These are phyloP conservation scores for Falco novaeseelandiae DNA, from an alignment of 2,797 vertebrate genomes.

Conservation along the genomic window DNA sequence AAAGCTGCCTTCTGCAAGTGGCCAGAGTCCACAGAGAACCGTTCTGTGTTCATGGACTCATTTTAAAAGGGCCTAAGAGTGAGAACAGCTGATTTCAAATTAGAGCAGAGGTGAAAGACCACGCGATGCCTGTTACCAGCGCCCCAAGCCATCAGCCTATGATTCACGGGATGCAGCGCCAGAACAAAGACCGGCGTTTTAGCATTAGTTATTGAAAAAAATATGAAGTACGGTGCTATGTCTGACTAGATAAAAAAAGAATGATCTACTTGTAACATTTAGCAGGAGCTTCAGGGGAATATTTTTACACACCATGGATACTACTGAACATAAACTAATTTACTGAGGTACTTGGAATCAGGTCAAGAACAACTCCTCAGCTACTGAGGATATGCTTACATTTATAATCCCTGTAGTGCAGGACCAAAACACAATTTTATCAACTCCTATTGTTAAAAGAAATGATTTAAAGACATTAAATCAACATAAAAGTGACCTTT, in stretches of 20 bases:
- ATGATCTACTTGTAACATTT: conserved; percentile 20
- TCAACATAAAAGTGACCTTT: background rate
- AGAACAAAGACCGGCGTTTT: background rate
- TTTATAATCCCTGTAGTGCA: conserved; percentile 24
- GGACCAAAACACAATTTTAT: background rate
- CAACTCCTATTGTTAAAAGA: conserved; percentile 10
- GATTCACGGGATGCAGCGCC: background rate
- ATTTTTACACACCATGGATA: conserved; percentile 23
- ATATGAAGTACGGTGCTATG: background rate
- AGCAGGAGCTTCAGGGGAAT: conserved; percentile 46
- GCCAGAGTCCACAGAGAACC: background rate
- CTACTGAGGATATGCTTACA: background rate
- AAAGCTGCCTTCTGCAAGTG: background rate
- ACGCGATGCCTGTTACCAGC: fast-evolving
- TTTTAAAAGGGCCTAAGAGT: background rate
- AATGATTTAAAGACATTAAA: conserved; percentile 15
- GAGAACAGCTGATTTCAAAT: background rate
- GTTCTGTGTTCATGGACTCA: background rate
- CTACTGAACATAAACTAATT: conserved; percentile 63
- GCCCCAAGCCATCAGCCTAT: background rate
- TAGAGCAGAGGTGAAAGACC: background rate
- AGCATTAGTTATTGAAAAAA: background rate
- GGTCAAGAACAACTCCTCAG: conserved; percentile 50
- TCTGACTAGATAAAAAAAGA: background rate
- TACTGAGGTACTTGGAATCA: conserved; percentile 37